Base-by-base conservation (phyloP, 2,888 invertebrate genomes). In the Lypha dubia region DNA sequence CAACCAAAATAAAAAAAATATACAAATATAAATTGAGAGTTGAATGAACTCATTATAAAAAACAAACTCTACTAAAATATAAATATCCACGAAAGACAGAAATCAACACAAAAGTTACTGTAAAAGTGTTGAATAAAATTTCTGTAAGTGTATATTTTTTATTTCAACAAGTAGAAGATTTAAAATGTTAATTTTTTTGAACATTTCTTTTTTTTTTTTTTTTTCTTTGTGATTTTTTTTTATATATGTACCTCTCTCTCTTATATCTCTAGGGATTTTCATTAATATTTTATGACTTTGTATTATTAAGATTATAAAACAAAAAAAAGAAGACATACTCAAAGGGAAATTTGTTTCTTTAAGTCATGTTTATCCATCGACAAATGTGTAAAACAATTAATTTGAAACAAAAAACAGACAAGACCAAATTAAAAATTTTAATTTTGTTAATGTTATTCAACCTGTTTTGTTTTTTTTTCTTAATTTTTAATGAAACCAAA, bases 21-120 rank as follows among this genome's bases (percentile, higher is more conserved):
- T 56, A 41, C 28, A 24, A 9, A 53, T 56, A 41, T 20, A 24
- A 9, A 44, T 68, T 0, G 11, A 46, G 28, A 65, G 83, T 73
- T 83, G 56, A 83, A 83, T 70, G 79, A 83, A 79, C 83, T 83
- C 79, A 83, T 79, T 83, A 74, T 68, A 75, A 38, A 65, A 76
- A 67, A 41, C 58, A 58, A 65, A 53, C 56, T 44, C 11, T n/a
- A 20, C 11, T n/a, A 20, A 44, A 53, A 65, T 20, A 20, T 7
- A 51, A 75, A 63, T 17, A 15, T 1, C 41, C 24, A 46, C 58
- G 56, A 38, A 46, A 65, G 56, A 38, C 56, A 20, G 46, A 32
- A 41, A 41, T 65, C 2, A 7, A 73, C 24, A 13, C 24, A 17
- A 49, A 17, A 58, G n/a, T 24, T 38, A 35, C 9, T 22, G 6